Evolutionary conservation across 2,113 vertebrate species (phyloP).

Genomic region (Penelope pileata): DNA sequence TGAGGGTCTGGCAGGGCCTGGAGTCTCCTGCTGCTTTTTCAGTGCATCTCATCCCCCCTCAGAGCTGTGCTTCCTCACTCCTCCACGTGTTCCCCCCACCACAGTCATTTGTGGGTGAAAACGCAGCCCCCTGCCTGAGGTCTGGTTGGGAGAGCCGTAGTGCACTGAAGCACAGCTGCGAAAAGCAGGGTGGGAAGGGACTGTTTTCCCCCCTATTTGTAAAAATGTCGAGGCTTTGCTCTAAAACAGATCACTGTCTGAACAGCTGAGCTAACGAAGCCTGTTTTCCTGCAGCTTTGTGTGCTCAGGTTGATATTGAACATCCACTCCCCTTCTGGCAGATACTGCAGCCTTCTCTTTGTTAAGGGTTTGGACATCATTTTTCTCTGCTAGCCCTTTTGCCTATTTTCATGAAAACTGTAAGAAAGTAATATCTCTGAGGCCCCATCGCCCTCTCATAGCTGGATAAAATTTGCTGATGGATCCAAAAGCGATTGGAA

Average conservation of each 20-base stretch:
- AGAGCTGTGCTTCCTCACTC: not conserved
- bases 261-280: not conserved
- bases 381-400: not conserved
- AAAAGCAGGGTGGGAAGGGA: not conserved
- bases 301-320: not conserved
- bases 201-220: not conserved
- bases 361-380: not conserved
- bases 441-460: not conserved
- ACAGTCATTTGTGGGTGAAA: fast-evolving
- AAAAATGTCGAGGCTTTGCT: not conserved
- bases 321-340: not conserved
- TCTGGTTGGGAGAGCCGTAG: not conserved
- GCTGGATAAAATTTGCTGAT: not conserved
- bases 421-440: not conserved
- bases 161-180: not conserved
- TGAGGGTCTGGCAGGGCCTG: not conserved
- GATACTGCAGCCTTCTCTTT: not conserved
- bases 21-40: too few species aligned
- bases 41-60: not conserved
- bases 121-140: not conserved
- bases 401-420: not conserved
- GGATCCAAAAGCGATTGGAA: not conserved
- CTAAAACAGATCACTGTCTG: not conserved
- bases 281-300: not conserved
- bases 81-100: too few species aligned